Evolutionary conservation across 2,113 vertebrate species (phyloP), one percentile per base, ranked within the genome.

Genomic region (Passerina amoena): DNA sequence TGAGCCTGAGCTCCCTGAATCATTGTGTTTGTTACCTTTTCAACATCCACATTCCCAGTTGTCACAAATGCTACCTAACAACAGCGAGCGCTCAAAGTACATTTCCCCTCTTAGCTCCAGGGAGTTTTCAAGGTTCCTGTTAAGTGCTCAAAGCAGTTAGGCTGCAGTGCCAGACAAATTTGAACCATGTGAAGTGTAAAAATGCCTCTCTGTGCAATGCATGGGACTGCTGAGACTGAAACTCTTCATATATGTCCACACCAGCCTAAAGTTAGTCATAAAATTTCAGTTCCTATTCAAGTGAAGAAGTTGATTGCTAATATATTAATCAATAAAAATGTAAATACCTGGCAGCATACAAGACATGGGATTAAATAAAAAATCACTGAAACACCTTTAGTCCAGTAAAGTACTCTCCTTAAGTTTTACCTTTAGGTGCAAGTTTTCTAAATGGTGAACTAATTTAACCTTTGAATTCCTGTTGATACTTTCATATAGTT

Each of bases 1-100:
- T 59, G 88, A 88, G 71, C 48, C 86, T 94, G 48, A 94, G 93
- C 86, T 90, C 89, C 73, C 87, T 76, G 87, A 94, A 91, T 96
- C 79, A 82, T 24, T 86, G 61, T 51, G 38, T 92, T 96, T 28
- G 79, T 96, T 95, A 42, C 88, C 77, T 96, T 97, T 96, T 96
- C 92, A 97, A 92, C 96, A 92, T 71, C 68, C 94, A 33, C 63
- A 15, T 85, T 90, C 88, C 89, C 82, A 91, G 48, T 88, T 95
- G 85, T 90, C 83, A 76, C 85, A 72, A 86, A 84, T 90, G 94
- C 84, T 95, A 83, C 75, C 90, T 95, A 81, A 78, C 38, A 83
- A 69, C 70, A 53, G 18, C 21, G 51, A 76, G 88, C 0, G 4
- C 95, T 92, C 65, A 27, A 61, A 83, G 71, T 33, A 63, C 78